Percentiles rank a stretch among this genome's conserved stretches.
phyloP scores from a whole-genome alignment of 2,888 invertebrate species.

The Oscheius sp. region DNA sequence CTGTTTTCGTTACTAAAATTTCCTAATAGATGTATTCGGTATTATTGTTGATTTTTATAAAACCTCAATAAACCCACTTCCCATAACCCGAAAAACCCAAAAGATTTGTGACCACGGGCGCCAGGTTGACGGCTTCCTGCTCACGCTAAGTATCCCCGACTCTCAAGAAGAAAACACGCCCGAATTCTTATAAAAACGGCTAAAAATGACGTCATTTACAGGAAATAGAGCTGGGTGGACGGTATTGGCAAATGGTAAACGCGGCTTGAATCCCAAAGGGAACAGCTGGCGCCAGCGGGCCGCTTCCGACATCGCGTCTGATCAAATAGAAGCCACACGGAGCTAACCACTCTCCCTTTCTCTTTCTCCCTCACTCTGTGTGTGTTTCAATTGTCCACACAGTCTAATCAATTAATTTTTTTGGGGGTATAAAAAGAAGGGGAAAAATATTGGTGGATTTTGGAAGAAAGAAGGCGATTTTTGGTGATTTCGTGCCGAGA shows the following conservation, averaged over 20 bases:
- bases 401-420: not conserved
- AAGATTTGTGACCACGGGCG: no score
- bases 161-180: not conserved
- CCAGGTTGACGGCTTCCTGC: no score
- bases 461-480: no score
- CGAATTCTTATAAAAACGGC: not conserved
- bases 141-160: no score
- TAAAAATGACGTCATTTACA: not conserved
- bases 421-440: not conserved
- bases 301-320: constrained; percentile 34
- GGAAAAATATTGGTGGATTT: no score
- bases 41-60: no score
- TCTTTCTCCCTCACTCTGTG: not conserved
- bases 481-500: no score
- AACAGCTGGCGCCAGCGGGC: constrained; percentile 11
- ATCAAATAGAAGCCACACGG: constrained; percentile 28
- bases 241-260: not conserved
- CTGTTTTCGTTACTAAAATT: no score
- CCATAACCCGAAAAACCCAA: no score
- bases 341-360: no score
- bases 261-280: not conserved
- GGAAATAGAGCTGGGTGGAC: not conserved
- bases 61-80: no score
- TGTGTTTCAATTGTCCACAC: not conserved
- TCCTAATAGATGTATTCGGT: no score